Evolutionary conservation across 2,888 invertebrate genomes (phyloP), one percentile per base, ranked within the genome.

Genomic region (Ennomos erosarius): DNA sequence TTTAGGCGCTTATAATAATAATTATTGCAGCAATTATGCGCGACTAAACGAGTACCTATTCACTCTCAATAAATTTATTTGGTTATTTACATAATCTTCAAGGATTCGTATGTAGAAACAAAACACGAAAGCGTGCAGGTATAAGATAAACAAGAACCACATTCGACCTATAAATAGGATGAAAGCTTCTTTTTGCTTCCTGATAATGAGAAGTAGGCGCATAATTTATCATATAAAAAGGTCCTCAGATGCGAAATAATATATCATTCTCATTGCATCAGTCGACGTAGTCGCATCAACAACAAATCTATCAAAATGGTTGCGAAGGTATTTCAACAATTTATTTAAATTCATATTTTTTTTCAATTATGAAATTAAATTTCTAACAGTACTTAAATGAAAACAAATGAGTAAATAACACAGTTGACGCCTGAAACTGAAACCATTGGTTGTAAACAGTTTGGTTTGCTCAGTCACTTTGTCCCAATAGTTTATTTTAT

Each of bases 201-300:
- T 78, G 75, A 55, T 73, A 69, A 64, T 67, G 47, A 71, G 62
- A 65, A 33, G 42, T 43, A 16, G 65, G 65, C 66, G 56, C 66
- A 64, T 49, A 13, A 62, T 62, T 62, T 59, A 67, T 62, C 62
- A 71, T 85, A 83, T 86, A 85, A 74, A 84, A 78, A 78, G 75
- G 62, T 60, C 64, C 44, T 26, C 36, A 39, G 10, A 45, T 44
- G 38, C 34, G 40, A 61, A 51, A 54, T 40, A 46, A 46, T 33
- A 55, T 62, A 81, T 81, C 84, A 85, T 64, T 79, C 63, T 65
- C 68, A 67, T 70, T 74, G 67, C 73, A 75, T 67, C 69, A 62
- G 44, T 64, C 72, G 73, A 78, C 83, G 84, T 81, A 85, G 85
- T 82, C 79, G 75, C 81, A 77, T 73, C 72, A 76, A 70, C 70